Evolutionary conservation across 2,113 vertebrate genomes (phyloP).

Genomic region (Peromyscus maniculatus): DNA sequence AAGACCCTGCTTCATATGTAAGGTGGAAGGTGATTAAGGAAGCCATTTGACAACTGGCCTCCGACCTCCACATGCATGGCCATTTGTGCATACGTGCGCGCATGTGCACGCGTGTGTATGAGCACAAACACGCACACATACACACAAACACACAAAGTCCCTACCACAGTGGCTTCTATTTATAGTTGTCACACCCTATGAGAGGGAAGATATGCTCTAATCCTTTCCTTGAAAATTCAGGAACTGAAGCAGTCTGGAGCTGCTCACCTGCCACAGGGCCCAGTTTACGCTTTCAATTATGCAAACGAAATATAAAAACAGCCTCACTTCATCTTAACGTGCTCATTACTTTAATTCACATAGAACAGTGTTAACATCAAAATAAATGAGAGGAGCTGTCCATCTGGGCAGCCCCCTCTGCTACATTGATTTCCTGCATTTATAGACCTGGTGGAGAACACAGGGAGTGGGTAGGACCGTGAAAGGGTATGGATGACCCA

Average conservation of each 20-base stretch:
- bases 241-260: slow-evolving; percentile 13
- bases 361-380: slow-evolving; percentile 75
- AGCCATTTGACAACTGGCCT: background rate
- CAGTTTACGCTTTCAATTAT: slow-evolving; percentile 81
- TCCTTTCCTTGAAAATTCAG: slow-evolving; percentile 17
- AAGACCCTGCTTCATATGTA: background rate
- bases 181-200: background rate
- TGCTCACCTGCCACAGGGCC: slow-evolving; percentile 69
- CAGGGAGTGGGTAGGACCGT: slow-evolving; percentile 67
- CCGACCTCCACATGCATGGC: background rate
- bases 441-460: slow-evolving; percentile 65
- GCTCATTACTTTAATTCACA: slow-evolving; percentile 84
- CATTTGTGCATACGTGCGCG: background rate
- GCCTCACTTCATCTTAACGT: slow-evolving; percentile 72
- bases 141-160: background rate
- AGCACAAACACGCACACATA: background rate
- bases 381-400: slow-evolving; percentile 79
- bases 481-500: background rate
- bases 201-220: background rate
- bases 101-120: accelerated
- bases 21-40: background rate
- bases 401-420: slow-evolving; percentile 82
- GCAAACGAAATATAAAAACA: slow-evolving; percentile 81
- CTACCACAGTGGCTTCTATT: background rate
- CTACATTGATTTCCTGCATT: slow-evolving; percentile 80